Base-by-base conservation (phyloP, 1,140 invertebrate genomes). In the Ptiloglossa arizonensis region DNA sequence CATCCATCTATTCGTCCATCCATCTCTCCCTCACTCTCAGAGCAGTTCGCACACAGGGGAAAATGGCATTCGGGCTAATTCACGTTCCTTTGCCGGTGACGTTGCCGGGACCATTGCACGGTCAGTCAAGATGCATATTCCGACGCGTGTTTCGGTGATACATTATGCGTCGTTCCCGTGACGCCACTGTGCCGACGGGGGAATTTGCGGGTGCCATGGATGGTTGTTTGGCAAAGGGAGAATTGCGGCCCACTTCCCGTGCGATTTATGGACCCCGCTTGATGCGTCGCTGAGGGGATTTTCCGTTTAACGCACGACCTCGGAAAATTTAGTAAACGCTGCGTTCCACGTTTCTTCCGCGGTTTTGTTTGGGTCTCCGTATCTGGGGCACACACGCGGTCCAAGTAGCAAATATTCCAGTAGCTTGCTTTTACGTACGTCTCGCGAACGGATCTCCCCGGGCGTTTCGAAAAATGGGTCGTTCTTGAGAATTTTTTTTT, bases 51-150 rank as follows among this genome's bases (percentile, higher is more conserved):
- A 35, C 80, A 57, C 67, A 29, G 32, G 68, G 67, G 73, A 71
- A 83, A 83, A 81, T 56, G 68, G 56, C 70, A 62, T 78, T 52
- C 70, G 48, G 44, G 80, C 63, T 83, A 79, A 82, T 82, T 82
- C 69, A 50, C 71, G 50, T 64, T 69, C 75, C 81, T 82, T 83
- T 73, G 69, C 48, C 75, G 24, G 68, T 78, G 81, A 83, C 80
- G 52, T 81, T 52, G 57, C 59, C 48, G 32, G 5, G 29, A 13
- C 5, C 22, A 13, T 19, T 11, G 38, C 48, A 35, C 41, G 59
- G 68, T 71, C 68, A 41, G 68, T 71, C 41, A 60, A 71, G 68
- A 60, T 46, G 68, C 68, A 59, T 59, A 59, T 44, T 70, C 52
- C 13, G 38, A 22, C 38, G 24, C 22, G 27, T 46, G 68, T 70